phyloP scores from a whole-genome alignment of 1,140 invertebrate genomes.

The Drosophila novamexicana region DNA sequence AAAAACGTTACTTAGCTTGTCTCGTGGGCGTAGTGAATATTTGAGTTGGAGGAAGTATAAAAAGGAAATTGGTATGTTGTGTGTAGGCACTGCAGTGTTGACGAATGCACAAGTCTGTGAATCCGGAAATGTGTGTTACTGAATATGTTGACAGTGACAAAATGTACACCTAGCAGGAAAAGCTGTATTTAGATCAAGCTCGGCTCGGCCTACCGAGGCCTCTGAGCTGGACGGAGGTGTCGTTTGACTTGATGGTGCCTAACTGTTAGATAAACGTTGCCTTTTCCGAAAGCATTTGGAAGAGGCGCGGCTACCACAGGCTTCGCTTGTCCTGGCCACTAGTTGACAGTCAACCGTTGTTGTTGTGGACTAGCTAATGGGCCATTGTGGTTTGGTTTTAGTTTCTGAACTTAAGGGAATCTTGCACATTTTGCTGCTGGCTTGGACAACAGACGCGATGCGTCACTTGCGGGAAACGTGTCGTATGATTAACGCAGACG shows the following conservation, averaged over 20 bases:
- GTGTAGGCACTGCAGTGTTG: slow-evolving; percentile 9
- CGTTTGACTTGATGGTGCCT: slow-evolving; percentile 61
- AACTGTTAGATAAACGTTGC: slow-evolving; percentile 36
- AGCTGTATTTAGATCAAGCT: neutral
- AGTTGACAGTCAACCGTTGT: slow-evolving; percentile 26
- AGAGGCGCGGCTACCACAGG: neutral
- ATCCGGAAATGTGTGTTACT: slow-evolving; percentile 76
- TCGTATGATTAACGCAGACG: slow-evolving; percentile 56
- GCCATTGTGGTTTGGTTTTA: slow-evolving; percentile 64
- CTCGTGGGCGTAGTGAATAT: neutral
- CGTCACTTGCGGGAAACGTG: slow-evolving; percentile 57
- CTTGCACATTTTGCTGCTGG: slow-evolving; percentile 48
- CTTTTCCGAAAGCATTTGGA: slow-evolving; percentile 24
- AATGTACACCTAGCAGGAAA: slow-evolving; percentile 29
- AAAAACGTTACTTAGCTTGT: slow-evolving; percentile 4
- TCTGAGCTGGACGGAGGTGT: slow-evolving; percentile 55
- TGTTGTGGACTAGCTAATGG: slow-evolving; percentile 67
- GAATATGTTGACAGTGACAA: slow-evolving; percentile 66
- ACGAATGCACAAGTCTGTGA: slow-evolving; percentile 62
- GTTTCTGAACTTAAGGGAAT: slow-evolving; percentile 40
- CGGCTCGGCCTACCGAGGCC: neutral
- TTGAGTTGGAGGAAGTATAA: slow-evolving; percentile 2
- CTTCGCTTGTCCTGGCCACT: neutral
- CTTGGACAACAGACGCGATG: slow-evolving; percentile 34
- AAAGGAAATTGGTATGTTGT: slow-evolving; percentile 18